A percentile compares a stretch with the other conserved stretches of the same genome.
Conservation (phyloP, 1,140 invertebrate genomes). For the Magallana ariakensis region DNA sequence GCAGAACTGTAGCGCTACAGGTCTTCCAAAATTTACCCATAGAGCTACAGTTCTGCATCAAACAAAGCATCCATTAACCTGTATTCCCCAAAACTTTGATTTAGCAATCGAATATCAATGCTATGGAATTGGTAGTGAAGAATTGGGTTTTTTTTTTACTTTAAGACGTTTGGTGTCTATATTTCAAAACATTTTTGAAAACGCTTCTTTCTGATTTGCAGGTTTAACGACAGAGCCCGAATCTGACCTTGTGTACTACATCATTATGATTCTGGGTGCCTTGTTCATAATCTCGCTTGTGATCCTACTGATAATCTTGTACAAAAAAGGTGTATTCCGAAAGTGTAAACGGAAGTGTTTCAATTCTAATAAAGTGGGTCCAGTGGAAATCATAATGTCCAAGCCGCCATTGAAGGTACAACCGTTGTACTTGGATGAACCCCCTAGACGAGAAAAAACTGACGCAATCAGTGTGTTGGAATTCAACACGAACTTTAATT, state of each 20-base stretch:
- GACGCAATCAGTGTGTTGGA: not conserved
- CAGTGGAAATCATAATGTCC: not conserved
- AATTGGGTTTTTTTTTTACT: too few species aligned
- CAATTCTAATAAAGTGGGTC: not conserved
- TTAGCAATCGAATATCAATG: too few species aligned
- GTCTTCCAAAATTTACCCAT: too few species aligned
- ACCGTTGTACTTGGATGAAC: slow-evolving; percentile 12
- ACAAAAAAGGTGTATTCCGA: not conserved
- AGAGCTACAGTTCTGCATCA: too few species aligned
- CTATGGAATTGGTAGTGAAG: too few species aligned
- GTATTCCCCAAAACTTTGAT: too few species aligned
- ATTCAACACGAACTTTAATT: slow-evolving; percentile 9
- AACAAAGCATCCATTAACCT: too few species aligned
- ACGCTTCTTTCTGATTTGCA: not conserved
- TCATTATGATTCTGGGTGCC: not conserved
- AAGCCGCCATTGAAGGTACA: not conserved
- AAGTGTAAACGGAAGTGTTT: not conserved
- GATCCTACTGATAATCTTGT: not conserved
- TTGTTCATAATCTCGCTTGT: not conserved
- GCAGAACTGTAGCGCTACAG: too few species aligned
- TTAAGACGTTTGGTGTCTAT: too few species aligned
- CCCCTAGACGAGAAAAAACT: not conserved
- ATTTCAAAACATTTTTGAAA: too few species aligned
- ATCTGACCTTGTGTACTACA: slow-evolving; percentile 14
- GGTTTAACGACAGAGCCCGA: not conserved